Percentiles rank a stretch among this genome's conserved stretches.
Conservation (phyloP, 2,888 invertebrate species). For the Dynastes maya region DNA sequence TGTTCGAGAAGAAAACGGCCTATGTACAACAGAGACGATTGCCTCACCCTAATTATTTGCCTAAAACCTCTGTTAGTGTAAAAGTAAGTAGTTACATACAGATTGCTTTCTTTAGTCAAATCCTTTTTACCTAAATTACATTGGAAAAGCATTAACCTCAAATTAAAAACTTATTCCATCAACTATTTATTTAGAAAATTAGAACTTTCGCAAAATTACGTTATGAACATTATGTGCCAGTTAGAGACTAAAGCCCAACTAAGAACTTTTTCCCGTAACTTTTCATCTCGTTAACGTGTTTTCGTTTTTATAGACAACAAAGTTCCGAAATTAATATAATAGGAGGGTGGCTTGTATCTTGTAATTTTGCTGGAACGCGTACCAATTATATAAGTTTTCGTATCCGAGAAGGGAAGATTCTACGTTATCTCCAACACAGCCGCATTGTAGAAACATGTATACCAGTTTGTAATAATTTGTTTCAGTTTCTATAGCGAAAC, state of each 20-base stretch:
- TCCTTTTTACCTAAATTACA: too few species aligned
- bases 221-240: not conserved
- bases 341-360: conserved; percentile 20
- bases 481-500: conserved; percentile 7
- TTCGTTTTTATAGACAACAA: conserved; percentile 14
- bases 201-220: not conserved
- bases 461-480: conserved; percentile 1
- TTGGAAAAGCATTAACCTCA: too few species aligned
- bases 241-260: not conserved
- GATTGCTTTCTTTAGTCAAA: too few species aligned
- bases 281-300: conserved; percentile 27
- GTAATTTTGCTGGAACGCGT: conserved; percentile 37
- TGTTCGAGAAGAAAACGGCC: too few species aligned
- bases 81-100: too few species aligned
- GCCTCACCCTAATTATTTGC: too few species aligned
- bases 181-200: not conserved
- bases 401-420: not conserved
- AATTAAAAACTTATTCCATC: too few species aligned
- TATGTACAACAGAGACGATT: too few species aligned
- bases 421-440: not conserved
- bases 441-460: conserved; percentile 20
- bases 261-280: conserved; percentile 5
- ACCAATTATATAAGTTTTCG: conserved; percentile 47
- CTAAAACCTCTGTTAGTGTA: too few species aligned
- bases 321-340: conserved; percentile 46